phyloP scores from a whole-genome alignment of 2,797 vertebrate genomes.

The Characodon lateralis region DNA sequence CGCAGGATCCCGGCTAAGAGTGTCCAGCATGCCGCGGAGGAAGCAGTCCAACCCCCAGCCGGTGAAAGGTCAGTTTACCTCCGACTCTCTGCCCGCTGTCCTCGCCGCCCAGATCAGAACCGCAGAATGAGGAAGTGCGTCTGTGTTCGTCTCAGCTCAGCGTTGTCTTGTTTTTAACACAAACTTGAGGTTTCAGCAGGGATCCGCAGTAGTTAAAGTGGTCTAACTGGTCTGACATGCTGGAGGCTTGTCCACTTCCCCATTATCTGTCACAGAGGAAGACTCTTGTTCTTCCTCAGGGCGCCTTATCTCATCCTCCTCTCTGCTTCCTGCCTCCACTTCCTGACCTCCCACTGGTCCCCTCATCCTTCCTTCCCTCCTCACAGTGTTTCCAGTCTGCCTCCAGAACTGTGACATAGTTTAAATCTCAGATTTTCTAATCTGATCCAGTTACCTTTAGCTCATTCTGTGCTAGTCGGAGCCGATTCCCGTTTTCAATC shows the following conservation, averaged over 20 bases:
- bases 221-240: constrained; percentile 20
- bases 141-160: not conserved
- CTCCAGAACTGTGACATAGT: not conserved
- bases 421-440: not conserved
- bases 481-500: no score
- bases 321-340: constrained; percentile 39
- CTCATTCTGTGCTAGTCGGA: no score
- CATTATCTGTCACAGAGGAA: constrained; percentile 33
- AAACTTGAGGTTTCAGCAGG: not conserved
- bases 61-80: constrained; percentile 84
- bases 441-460: no score
- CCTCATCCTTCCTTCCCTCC: constrained; percentile 39
- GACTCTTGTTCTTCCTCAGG: constrained; percentile 23
- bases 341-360: constrained; percentile 58
- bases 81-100: not conserved
- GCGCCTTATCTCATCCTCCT: constrained; percentile 59
- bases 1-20: constrained; percentile 29
- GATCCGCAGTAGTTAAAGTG: not conserved
- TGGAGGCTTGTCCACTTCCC: constrained; percentile 15
- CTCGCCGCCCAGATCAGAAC: not conserved
- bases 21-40: constrained; percentile 85
- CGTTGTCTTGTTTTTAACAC: not conserved
- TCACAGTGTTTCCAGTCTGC: not conserved
- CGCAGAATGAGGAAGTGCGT: constrained; percentile 1
- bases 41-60: constrained; percentile 92